Conservation (phyloP, 2,888 invertebrate genomes). For the Cantharis flavilabris region DNA sequence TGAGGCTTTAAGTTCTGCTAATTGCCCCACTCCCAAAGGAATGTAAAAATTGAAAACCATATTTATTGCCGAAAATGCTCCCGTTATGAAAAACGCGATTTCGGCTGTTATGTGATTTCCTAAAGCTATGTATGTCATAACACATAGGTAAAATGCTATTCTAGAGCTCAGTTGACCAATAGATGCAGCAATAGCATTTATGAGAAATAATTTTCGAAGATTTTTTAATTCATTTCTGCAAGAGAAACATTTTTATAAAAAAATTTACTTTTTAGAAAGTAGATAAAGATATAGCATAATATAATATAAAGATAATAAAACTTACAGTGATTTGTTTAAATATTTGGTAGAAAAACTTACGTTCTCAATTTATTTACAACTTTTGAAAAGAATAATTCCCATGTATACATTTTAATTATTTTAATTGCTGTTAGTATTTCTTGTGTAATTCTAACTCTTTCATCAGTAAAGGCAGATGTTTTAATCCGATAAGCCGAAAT, state of each 20-base stretch:
- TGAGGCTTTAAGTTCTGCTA: background rate
- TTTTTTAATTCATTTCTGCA: background rate
- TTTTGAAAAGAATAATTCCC: constrained; percentile 70
- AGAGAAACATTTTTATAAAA: background rate
- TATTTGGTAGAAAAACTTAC: constrained; percentile 58
- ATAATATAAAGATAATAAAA: too few relatives aligned
- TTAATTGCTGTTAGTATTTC: constrained; percentile 85
- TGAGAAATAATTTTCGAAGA: background rate
- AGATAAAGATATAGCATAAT: too few relatives aligned
- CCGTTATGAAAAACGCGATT: background rate
- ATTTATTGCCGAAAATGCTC: background rate
- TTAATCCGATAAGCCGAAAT: constrained; percentile 71
- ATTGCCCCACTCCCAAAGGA: background rate
- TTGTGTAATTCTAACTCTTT: constrained; percentile 56
- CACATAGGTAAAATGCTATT: background rate
- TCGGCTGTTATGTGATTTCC: constrained; percentile 1
- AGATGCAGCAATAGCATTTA: background rate
- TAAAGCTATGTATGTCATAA: background rate
- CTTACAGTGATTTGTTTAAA: too few relatives aligned
- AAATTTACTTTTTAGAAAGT: too few relatives aligned
- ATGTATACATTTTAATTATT: constrained; percentile 90
- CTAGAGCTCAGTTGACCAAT: background rate
- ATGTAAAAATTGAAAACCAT: background rate
- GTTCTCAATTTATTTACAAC: constrained; percentile 72
- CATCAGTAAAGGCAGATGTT: constrained; percentile 85